Base-by-base conservation (phyloP, 2,888 invertebrate species). In the Dendrolimus houi region DNA sequence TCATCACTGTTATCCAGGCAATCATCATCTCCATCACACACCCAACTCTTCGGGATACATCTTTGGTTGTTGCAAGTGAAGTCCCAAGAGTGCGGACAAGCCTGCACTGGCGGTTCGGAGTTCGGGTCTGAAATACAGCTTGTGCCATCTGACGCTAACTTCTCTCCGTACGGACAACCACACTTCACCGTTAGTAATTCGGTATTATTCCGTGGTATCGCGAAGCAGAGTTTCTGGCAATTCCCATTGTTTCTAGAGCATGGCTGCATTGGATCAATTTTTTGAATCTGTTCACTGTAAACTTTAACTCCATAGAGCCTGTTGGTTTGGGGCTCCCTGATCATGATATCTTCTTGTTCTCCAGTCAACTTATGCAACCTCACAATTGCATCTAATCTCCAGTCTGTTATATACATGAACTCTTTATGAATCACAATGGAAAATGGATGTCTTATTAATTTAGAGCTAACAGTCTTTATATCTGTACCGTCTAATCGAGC, bases 401-500 rank as follows among this genome's bases (percentile, higher is more conserved):
- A 99, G 81, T 99, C 99, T 0, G 99, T 98, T 55, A 98, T 98
- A 81, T 98, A 99, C 93, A 99, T 96, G 91, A 95, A 97, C 40
- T 97, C 96, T 64, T 94, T 93, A 78, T 96, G 94, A 60, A 98
- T 96, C 0, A 97, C 97, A 54, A 99, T 96, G 7, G 96, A 98
- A 89, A 97, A 97, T 0, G 97, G 98, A 92, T 97, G 97, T 57
- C 95, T 92, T 57, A 97, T 97, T 9, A 97, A 86, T 56, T 95
- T 91, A 0, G 97, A 97, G 71, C 95, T 96, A 0, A 99, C 95
- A 0, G 98, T 98, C 70, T 94, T 94, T 0, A 98, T 96, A 77
- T 98, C 97, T 0, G 94, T 94, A 0, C 99, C 99, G 75, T 98
- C 97, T 7, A 98, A 90, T 69, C 95, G 95, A 0, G 98, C 95